Percentiles rank a stretch among this genome's conserved stretches.
Conservation (phyloP, 2,797 vertebrate genomes). For the Alcedo quadribrachys region DNA sequence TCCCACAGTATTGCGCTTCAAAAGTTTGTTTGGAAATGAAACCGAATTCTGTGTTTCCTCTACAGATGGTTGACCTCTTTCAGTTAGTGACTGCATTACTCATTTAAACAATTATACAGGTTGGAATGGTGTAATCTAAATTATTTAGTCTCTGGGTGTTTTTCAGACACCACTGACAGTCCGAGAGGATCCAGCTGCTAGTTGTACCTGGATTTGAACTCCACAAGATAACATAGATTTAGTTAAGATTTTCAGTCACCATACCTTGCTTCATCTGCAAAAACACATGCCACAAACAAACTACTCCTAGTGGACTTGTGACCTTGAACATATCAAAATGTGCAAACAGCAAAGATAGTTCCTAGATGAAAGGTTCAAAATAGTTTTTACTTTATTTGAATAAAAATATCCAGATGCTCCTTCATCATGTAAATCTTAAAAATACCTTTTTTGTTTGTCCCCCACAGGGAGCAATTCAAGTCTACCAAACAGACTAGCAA, state of each 20-base stretch:
- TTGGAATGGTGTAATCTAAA: slow-evolving; percentile 85
- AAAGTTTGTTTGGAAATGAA: slow-evolving; percentile 87
- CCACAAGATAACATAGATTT: slow-evolving; percentile 69
- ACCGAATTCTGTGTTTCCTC: slow-evolving; percentile 85
- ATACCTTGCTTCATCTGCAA: background rate
- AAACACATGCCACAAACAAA: background rate
- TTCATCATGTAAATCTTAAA: slow-evolving; percentile 66
- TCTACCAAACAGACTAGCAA: slow-evolving; percentile 85
- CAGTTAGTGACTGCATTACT: slow-evolving; percentile 83
- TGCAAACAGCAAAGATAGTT: background rate
- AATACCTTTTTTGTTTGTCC: slow-evolving; percentile 80
- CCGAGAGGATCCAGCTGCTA: slow-evolving; percentile 80
- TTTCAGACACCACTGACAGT: slow-evolving; percentile 84
- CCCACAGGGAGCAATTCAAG: slow-evolving; percentile 82
- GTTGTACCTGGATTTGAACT: slow-evolving; percentile 84
- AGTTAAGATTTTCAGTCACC: slow-evolving; percentile 56
- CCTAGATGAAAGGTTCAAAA: slow-evolving; percentile 17
- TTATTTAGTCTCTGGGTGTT: slow-evolving; percentile 86
- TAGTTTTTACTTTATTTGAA: slow-evolving; percentile 16
- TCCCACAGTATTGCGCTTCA: slow-evolving; percentile 80
- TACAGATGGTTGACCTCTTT: slow-evolving; percentile 87
- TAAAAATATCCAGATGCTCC: slow-evolving; percentile 41
- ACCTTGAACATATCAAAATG: slow-evolving; percentile 9
- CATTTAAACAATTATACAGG: slow-evolving; percentile 85
- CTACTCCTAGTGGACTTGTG: background rate